A percentile compares a stretch with the other conserved stretches of the same genome.
Conservation (phyloP, 2,888 invertebrate genomes). For the Mesorhabditis sp. region DNA sequence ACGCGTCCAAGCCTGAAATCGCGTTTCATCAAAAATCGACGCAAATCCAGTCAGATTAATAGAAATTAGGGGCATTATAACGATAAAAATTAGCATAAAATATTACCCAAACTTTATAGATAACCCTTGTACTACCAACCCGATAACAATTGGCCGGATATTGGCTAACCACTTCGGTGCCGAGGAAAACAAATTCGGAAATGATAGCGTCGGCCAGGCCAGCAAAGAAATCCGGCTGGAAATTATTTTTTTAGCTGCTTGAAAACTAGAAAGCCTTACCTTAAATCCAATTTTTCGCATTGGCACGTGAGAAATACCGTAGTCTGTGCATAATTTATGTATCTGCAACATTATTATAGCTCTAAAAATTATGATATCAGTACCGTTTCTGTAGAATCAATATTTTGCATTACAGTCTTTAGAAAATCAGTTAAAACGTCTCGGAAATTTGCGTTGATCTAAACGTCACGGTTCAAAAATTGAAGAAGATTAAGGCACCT, state of each 20-base stretch:
- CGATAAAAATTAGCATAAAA: no score
- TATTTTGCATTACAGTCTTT: not conserved
- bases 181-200: not conserved
- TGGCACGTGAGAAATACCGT: not conserved
- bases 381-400: not conserved
- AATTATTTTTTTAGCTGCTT: not conserved
- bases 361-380: not conserved
- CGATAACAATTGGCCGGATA: not conserved
- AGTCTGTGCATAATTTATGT: not conserved
- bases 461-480: no score
- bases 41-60: no score
- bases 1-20: not conserved
- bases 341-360: not conserved
- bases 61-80: no score
- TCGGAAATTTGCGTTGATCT: not conserved
- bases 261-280: not conserved
- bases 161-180: slow-evolving; percentile 1
- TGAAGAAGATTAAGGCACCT: no score
- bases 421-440: not conserved
- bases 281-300: not conserved
- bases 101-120: no score
- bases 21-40: no score
- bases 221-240: slow-evolving; percentile 5
- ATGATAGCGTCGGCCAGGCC: not conserved
- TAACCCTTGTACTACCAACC: not conserved